Base-by-base conservation (phyloP, 2,113 vertebrate genomes). In the Dipodomys ordii region DNA sequence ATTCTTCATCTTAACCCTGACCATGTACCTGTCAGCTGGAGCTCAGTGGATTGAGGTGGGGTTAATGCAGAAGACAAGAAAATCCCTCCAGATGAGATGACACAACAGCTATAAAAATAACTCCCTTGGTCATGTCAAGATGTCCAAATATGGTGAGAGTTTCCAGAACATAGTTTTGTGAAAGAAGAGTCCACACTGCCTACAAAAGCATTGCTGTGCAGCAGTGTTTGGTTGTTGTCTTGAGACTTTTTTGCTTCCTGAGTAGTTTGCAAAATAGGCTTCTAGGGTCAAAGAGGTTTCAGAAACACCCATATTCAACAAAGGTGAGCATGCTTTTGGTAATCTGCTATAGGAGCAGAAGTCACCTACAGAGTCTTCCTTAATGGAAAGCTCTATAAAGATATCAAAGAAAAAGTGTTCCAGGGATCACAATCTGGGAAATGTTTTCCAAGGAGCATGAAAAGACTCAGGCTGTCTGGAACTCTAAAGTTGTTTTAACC, bases 11-110 rank as follows among this genome's bases (percentile, higher is more conserved):
- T 72, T 85, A 49, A n/a, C 32, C n/a, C 22, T 88, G 84, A 25
- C 80, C 62, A 39, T 86, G 39, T 53, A 19, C 30, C 67, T 71
- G 44, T 13, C 49, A 74, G n/a, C 53, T 85, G 78, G 10, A 8
- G 2, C 64, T 72, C 15, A 1, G n/a, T 19, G 15, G 49, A 62
- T 39, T 85, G 80, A 94, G 15, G 30, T 86, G 32, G 27, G 16
- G 44, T 65, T 93, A 27, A 28, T 78, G 44, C 2, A 80, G 73
- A 13, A 35, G 9, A 87, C 35, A 68, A 81, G 27, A 35, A 68
- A 95, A 88, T 46, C 7, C 72, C 44, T 94, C 6, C 30, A 79
- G 39, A 87, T 82, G 79, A 90, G 22, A 95, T 77, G 62, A 77
- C 22, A 65, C 27, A 76, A 68, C 15, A 83, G 44, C 65, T 53